Evolutionary conservation across 2,113 vertebrate genomes (phyloP).

Genomic region (Chrysochloris asiatica): DNA sequence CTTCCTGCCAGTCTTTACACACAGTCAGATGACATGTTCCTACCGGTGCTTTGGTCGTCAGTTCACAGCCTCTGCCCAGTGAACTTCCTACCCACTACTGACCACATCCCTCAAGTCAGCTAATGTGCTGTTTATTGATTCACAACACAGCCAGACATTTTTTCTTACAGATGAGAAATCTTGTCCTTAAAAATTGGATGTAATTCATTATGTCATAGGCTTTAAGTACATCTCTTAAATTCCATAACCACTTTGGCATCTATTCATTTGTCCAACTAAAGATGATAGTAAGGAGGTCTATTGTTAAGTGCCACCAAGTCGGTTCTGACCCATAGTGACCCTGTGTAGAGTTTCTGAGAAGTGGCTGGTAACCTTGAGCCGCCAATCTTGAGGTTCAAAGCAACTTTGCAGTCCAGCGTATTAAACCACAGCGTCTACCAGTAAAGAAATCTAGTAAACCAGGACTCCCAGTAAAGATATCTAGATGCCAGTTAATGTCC

Average conservation of each 20-base stretch:
- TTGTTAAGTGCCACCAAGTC: no score
- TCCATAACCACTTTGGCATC: no score
- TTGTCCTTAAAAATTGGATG: conserved; percentile 57
- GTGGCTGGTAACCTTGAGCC: no score
- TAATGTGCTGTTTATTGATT: not conserved
- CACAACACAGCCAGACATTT: conserved; percentile 25
- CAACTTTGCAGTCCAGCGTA: no score
- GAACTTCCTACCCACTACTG: not conserved
- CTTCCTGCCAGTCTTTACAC: no score
- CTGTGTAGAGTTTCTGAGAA: no score
- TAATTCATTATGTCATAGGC: conserved; percentile 59
- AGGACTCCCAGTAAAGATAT: not conserved
- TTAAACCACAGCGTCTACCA: no score
- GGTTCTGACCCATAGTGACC: no score
- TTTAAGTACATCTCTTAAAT: conserved; percentile 48
- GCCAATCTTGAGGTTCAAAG: no score
- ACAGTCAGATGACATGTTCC: no score
- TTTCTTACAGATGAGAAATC: conserved; percentile 60
- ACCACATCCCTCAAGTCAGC: not conserved
- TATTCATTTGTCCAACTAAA: conserved; percentile 31
- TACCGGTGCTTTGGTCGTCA: not conserved
- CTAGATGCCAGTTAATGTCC: not conserved
- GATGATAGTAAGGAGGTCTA: not conserved
- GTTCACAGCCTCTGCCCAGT: not conserved
- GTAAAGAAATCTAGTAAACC: no score